These are phyloP conservation scores for Saccostrea echinata DNA, from an alignment of 1,140 invertebrate genomes.

Conservation along the genomic window DNA sequence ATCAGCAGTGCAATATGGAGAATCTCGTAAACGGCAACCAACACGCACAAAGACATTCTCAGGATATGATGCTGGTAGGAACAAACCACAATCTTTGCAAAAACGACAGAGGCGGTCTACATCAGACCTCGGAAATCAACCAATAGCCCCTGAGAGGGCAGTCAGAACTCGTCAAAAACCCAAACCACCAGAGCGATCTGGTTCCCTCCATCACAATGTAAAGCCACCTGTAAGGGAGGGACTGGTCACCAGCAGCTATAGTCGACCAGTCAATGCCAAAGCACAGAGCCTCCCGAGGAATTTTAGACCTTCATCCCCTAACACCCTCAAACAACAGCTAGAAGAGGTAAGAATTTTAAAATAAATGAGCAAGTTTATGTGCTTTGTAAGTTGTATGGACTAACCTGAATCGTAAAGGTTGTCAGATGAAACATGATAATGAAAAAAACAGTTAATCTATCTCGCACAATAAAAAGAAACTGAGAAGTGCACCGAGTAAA, in stretches of 20 bases:
- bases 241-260: neutral
- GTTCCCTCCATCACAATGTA: constrained; percentile 32
- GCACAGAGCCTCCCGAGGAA: constrained; percentile 23
- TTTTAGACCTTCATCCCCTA: constrained; percentile 1
- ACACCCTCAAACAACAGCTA: constrained; percentile 17
- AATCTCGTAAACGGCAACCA: constrained; percentile 46
- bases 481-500: neutral
- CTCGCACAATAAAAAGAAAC: neutral
- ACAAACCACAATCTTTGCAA: neutral
- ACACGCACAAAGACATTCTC: constrained; percentile 46
- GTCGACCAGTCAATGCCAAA: neutral
- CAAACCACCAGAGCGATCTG: constrained; percentile 8
- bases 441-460: neutral
- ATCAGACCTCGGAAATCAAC: constrained; percentile 29
- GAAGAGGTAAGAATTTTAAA: constrained; percentile 39
- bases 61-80: neutral
- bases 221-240: neutral
- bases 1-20: constrained; percentile 49
- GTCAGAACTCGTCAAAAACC: neutral
- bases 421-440: neutral
- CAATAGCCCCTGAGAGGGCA: neutral
- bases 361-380: neutral
- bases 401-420: neutral
- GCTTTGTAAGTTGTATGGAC: no score
- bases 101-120: constrained; percentile 20